Evolutionary conservation across 2,888 invertebrate species (phyloP).

Genomic region (Caenorhabditis plicata): DNA sequence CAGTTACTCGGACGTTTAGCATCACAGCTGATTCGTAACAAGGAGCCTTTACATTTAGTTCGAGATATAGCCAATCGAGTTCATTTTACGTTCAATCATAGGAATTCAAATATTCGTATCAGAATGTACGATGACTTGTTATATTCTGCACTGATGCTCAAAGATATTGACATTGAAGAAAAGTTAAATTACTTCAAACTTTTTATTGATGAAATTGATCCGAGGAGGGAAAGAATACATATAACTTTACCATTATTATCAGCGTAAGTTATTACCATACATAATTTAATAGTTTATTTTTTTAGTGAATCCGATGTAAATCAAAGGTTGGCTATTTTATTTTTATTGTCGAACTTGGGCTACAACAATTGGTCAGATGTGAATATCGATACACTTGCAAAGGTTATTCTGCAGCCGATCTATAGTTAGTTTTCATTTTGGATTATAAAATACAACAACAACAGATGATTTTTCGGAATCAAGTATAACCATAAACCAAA

Average conservation of each 20-base stretch:
- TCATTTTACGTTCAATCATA: slow-evolving; percentile 26
- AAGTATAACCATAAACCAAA: no score
- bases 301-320: slow-evolving; percentile 27
- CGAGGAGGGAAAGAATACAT: slow-evolving; percentile 41
- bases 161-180: slow-evolving; percentile 34
- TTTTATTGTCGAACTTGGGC: slow-evolving; percentile 33
- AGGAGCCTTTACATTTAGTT: slow-evolving; percentile 28
- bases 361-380: slow-evolving; percentile 39
- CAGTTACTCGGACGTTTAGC: slow-evolving; percentile 35
- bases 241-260: slow-evolving; percentile 45
- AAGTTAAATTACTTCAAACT: slow-evolving; percentile 37
- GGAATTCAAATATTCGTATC: slow-evolving; percentile 11
- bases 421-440: slow-evolving; percentile 23
- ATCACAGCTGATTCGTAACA: slow-evolving; percentile 34
- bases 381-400: slow-evolving; percentile 20
- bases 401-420: slow-evolving; percentile 34
- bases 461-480: no score
- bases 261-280: slow-evolving; percentile 3
- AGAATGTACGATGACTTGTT: slow-evolving; percentile 47
- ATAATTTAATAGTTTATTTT: no score
- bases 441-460: no score
- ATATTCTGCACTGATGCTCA: slow-evolving; percentile 35
- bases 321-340: slow-evolving; percentile 37
- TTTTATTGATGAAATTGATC: slow-evolving; percentile 49
- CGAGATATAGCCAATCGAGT: slow-evolving; percentile 45